phyloP scores from a whole-genome alignment of 92 coral and sea anemone genomes.

The Epizoanthus fatuus region DNA sequence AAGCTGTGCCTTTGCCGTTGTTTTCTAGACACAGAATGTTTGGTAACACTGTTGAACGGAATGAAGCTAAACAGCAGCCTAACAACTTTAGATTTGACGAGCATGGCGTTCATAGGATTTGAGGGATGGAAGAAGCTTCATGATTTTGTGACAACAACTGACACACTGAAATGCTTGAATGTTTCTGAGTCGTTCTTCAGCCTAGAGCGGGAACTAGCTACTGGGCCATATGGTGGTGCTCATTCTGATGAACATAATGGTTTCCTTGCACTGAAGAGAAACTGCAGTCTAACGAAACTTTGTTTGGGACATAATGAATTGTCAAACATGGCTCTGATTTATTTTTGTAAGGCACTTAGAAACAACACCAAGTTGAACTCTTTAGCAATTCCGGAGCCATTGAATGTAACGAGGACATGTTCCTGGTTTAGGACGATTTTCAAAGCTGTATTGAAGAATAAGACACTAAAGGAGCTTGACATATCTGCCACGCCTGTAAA shows the following conservation, averaged over 20 bases:
- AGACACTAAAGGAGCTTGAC: neutral
- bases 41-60: too few species aligned
- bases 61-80: too few species aligned
- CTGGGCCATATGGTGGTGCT: too few species aligned
- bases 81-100: neutral
- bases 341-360: neutral
- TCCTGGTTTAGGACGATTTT: neutral
- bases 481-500: neutral
- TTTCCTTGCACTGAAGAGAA: neutral
- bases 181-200: neutral
- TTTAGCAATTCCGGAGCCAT: neutral
- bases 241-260: neutral
- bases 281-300: neutral
- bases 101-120: neutral
- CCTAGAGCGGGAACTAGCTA: neutral
- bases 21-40: too few species aligned
- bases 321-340: too few species aligned
- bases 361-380: neutral
- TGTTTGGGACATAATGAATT: too few species aligned
- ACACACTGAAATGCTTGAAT: neutral
- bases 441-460: neutral
- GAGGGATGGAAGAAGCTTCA: neutral
- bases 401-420: too few species aligned
- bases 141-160: neutral
- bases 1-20: too few species aligned